Percentiles rank a stretch among this genome's conserved stretches.
phyloP scores from a whole-genome alignment of 2,888 invertebrate species.

The Agrotis exclamationis region DNA sequence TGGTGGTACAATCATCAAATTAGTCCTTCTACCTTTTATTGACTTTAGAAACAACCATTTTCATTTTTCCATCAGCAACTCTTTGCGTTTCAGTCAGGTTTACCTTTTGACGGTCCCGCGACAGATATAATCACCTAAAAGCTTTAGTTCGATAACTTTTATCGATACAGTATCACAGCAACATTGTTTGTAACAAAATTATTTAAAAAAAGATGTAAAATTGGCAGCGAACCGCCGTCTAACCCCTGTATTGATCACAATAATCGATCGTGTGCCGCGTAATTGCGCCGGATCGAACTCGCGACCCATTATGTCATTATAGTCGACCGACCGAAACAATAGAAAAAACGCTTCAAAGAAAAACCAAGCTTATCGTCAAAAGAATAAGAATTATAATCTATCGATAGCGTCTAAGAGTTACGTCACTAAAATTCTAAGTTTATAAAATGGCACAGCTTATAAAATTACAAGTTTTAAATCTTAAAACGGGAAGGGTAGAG shows the following conservation, averaged over 20 bases:
- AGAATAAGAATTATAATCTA: conserved; percentile 35
- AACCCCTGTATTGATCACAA: conserved; percentile 91
- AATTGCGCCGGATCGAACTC: conserved; percentile 89
- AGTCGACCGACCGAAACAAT: conserved; percentile 88
- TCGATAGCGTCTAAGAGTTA: conserved; percentile 50
- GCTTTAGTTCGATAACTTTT: conserved; percentile 56
- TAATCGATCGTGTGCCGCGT: conserved; percentile 91
- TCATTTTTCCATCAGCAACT: too few relatives aligned
- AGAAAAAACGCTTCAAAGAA: conserved; percentile 64
- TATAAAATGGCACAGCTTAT: conserved; percentile 59
- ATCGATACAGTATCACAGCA: conserved; percentile 81
- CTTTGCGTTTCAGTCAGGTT: too few relatives aligned
- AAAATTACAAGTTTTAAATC: conserved; percentile 65
- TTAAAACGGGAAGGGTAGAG: conserved; percentile 67
- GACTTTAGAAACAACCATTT: too few relatives aligned
- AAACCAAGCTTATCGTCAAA: conserved; percentile 52
- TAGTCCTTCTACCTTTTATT: too few relatives aligned
- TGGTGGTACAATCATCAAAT: too few relatives aligned
- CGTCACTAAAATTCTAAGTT: conserved; percentile 61
- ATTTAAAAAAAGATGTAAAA: conserved; percentile 87
- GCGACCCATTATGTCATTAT: conserved; percentile 91
- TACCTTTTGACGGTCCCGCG: too few relatives aligned
- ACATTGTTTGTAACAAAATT: conserved; percentile 85
- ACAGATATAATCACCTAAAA: neutral
- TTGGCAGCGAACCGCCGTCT: conserved; percentile 90